Percentiles rank a stretch among this genome's conserved stretches.
Evolutionary conservation across 2,113 vertebrate species (phyloP).

Genomic region (Pterocles burchelli): DNA sequence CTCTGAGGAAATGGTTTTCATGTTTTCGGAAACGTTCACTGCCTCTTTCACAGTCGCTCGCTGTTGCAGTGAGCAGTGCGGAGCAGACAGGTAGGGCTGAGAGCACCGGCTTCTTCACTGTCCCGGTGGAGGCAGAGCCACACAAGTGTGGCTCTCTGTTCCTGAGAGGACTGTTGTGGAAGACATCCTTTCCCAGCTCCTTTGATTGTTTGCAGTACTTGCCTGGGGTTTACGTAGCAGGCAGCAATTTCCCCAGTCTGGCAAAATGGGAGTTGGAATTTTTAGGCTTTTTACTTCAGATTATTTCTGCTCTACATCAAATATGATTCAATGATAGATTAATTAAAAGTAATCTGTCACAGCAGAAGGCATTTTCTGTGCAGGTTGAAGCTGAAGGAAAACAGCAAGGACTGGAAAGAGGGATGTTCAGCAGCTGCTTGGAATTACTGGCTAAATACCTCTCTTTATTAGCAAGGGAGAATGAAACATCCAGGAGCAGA

Average conservation of each 20-base stretch:
- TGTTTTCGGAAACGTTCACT: not conserved
- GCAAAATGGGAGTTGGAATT: not conserved
- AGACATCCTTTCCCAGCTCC: not conserved
- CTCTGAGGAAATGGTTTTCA: not conserved
- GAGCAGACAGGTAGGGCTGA: not conserved
- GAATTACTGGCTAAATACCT: not conserved
- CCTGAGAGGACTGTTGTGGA: not conserved
- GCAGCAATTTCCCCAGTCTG: not conserved
- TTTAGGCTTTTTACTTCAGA: not conserved
- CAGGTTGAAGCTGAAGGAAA: not conserved
- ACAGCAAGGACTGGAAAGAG: not conserved
- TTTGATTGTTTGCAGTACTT: not conserved
- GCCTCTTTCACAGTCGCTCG: not conserved
- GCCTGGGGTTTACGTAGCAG: not conserved
- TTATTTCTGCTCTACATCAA: not conserved
- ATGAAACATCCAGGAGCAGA: not conserved
- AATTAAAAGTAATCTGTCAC: slow-evolving; percentile 2
- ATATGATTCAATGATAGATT: not conserved
- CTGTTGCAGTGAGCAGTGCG: accelerated
- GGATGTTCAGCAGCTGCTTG: not conserved
- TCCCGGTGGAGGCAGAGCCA: accelerated
- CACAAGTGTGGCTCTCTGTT: not conserved
- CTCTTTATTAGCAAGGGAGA: not conserved
- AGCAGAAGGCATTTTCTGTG: not conserved
- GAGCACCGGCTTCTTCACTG: not conserved